These are phyloP conservation scores for Pemphigus obesinymphae DNA, from an alignment of 1,140 invertebrate species.

Conservation along the genomic window DNA sequence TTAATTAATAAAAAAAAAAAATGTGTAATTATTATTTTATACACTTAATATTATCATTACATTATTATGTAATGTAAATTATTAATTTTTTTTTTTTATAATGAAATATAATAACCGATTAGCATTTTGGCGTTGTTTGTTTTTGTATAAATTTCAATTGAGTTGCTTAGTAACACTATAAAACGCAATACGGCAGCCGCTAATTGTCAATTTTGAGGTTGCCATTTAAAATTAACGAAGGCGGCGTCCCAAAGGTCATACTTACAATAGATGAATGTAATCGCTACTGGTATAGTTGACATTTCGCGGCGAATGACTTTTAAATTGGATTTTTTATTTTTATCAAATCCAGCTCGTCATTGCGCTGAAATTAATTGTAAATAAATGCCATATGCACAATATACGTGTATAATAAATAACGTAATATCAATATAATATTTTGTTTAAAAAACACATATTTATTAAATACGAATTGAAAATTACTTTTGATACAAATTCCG, in stretches of 20 bases:
- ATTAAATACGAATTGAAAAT: neutral
- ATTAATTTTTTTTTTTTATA: too few relatives aligned
- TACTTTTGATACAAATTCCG: neutral
- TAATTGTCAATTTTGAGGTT: conserved; percentile 42
- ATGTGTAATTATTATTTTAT: too few relatives aligned
- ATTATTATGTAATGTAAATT: too few relatives aligned
- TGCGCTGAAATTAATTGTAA: neutral
- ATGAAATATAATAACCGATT: neutral
- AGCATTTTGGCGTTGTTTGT: neutral
- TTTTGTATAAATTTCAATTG: conserved; percentile 1
- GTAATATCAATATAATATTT: neutral
- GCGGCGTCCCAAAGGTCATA: conserved; percentile 17
- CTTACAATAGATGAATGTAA: conserved; percentile 33
- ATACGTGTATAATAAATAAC: neutral
- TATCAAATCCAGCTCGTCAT: neutral
- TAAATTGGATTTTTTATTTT: conserved; percentile 20
- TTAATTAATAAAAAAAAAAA: too few relatives aligned
- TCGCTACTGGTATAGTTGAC: conserved; percentile 29
- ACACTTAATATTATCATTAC: too few relatives aligned
- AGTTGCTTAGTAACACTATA: conserved; percentile 29
- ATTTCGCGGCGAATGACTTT: conserved; percentile 37
- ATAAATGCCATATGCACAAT: neutral
- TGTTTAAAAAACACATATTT: neutral
- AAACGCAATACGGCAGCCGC: conserved; percentile 9
- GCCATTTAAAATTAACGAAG: conserved; percentile 36